Evolutionary conservation across 2,888 invertebrate species (phyloP), one percentile per base, ranked within the genome.

Genomic region (Icerya purchasi): DNA sequence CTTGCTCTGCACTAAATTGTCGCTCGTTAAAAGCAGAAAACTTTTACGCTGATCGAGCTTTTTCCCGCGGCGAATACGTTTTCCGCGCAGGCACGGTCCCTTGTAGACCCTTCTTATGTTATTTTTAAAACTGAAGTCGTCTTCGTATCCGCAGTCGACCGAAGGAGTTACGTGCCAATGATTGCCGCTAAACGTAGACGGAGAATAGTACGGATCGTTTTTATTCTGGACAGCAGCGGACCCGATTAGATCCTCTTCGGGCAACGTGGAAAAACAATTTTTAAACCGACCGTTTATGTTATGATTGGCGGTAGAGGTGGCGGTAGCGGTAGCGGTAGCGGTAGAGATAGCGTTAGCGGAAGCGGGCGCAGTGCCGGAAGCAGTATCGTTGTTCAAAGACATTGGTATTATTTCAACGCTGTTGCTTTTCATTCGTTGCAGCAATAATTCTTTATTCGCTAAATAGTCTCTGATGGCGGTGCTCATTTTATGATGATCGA

Each of bases 41-140:
- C 64, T 65, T 55, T 65, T 61, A 56, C 66, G 66, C 53, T 64
- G 61, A 19, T 66, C 66, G 36, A 66, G 57, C 53, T 66, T 66
- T 50, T 65, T 66, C 22, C 63, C 56, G 49, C 64, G 62, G 19
- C 65, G 63, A 49, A 64, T 61, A 56, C 66, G 65, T 52, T 65
- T 62, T 2, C 64, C 63, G 63, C 65, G 65, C 55, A 66, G 60
- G 56, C 59, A 61, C 49, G 58, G 10, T 53, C 63, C 50, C 60
- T 63, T 50, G 58, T 61, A 57, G 25, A 58, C 19, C 51, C 56
- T 49, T 52, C 62, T 22, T 25, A 59, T 14, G 22, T 55, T 55
- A 36, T 54, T 22, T 51, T 59, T 59, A 21, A 56, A 55, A 5
- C 19, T 52, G 36, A 55, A 59, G 18, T 52, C 56, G 5, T 57